Conservation (phyloP, 2,888 invertebrate genomes). For the Sepioteuthis lessoniana region DNA sequence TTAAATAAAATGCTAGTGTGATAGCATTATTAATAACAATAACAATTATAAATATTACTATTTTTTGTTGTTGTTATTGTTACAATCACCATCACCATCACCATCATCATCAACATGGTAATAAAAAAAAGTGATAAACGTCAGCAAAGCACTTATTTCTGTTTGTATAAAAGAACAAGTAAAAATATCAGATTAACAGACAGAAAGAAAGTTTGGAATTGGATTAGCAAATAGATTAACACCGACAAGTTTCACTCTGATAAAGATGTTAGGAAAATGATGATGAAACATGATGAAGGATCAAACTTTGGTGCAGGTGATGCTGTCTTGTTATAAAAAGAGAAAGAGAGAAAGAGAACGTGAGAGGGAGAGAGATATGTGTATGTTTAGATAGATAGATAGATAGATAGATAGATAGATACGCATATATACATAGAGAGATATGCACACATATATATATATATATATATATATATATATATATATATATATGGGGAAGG, state of each 20-base stretch:
- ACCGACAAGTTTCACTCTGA: neutral
- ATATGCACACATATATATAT: too few relatives aligned
- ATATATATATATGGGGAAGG: neutral
- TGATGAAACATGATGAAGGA: neutral
- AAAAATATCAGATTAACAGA: neutral
- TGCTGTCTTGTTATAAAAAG: neutral
- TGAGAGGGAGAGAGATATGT: neutral
- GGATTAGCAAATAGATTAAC: conserved; percentile 13
- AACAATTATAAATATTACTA: neutral
- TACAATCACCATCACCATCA: neutral
- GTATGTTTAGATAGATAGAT: too few relatives aligned
- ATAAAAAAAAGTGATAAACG: neutral
- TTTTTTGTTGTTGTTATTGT: neutral
- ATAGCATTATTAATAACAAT: neutral
- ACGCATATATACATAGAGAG: too few relatives aligned
- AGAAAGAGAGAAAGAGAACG: too few relatives aligned
- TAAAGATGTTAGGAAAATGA: conserved; percentile 20
- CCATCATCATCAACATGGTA: neutral
- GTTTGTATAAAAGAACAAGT: conserved; percentile 4
- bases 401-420: too few relatives aligned
- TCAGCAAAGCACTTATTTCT: neutral
- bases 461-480: neutral
- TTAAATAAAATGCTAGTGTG: conserved; percentile 33
- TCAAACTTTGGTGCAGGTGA: conserved; percentile 9
- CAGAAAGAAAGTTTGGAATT: neutral